Base-by-base conservation (phyloP, 2,113 vertebrate species). In the Forbesichthys agassizii region DNA sequence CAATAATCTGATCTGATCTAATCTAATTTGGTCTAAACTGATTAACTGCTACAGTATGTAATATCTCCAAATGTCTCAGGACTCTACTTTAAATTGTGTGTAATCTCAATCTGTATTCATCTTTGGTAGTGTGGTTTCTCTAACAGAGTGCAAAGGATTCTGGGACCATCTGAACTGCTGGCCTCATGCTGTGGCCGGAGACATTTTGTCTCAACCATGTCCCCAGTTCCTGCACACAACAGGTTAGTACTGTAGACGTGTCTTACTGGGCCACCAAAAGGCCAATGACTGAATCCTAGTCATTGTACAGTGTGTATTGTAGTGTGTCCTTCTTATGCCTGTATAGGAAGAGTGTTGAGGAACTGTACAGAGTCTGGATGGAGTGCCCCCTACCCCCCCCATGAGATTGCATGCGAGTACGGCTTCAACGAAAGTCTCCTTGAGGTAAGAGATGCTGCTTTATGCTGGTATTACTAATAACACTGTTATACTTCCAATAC, bases 141-240 rank as follows among this genome's bases (percentile, higher is more conserved):
- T 11, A 33, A n/a, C 66, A 92, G 89, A 82, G 47, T 96, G 95
- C 48, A 46, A 48, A 67, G 88, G 88, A 69, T 89, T 93, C 69
- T 96, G 95, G 95, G 95, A 96, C 74, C 92, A 95, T 79, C 83
- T 94, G 82, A 95, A 89, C 74, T 95, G 95, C 81, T 96, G 95
- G 95, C 93, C 93, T 12, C 89, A 88, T 0, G 82, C 94, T 0
- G 33, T 74, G 0, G 66, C 77, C 0, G 94, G 94, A 79, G 88
- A 89, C 74, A 93, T 77, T 0, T 86, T 94, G 66, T 88, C 78
- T 0, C 80, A 89, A 69, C 89, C 88, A 0, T 96, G 95, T 75
- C 93, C 94, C 0, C 63, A 75, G 49, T 93, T 95, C 86, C 89
- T 96, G 71, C 57, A 88, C 88, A 0, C 87, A 83, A 54, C 89